phyloP scores from a whole-genome alignment of 2,113 vertebrate genomes.

The Tachysurus fulvidraco region DNA sequence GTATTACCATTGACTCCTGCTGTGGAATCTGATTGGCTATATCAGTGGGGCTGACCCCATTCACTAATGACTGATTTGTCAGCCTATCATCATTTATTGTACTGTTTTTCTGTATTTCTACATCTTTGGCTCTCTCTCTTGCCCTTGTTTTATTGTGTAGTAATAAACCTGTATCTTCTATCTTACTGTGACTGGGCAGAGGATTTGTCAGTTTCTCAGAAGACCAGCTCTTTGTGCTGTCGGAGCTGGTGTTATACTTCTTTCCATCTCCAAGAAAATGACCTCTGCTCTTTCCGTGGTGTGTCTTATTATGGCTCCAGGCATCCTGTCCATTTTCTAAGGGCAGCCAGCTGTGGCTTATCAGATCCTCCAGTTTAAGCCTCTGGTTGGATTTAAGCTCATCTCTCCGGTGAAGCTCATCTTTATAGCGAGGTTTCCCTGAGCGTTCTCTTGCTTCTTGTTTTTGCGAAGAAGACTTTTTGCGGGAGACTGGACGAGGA shows the following conservation, averaged over 20 bases:
- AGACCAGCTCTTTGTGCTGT: constrained; percentile 21
- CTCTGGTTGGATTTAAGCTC: constrained; percentile 75
- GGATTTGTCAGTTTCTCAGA: constrained; percentile 2
- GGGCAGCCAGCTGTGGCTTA: constrained; percentile 53
- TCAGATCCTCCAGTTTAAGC: constrained; percentile 66
- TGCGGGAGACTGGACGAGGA: constrained; percentile 51
- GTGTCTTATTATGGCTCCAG: constrained; percentile 47
- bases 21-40: constrained; percentile 44
- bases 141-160: constrained; percentile 17
- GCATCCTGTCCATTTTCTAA: constrained; percentile 38
- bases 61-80: constrained; percentile 52
- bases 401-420: constrained; percentile 73
- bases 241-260: constrained; percentile 29
- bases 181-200: constrained; percentile 45
- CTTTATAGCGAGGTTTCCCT: constrained; percentile 67
- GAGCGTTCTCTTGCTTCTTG: constrained; percentile 41
- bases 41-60: constrained; percentile 39
- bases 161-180: constrained; percentile 38
- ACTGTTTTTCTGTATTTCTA: constrained; percentile 15
- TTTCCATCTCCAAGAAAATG: constrained; percentile 34
- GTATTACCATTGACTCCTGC: constrained; percentile 58
- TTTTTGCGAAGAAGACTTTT: constrained; percentile 35
- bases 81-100: constrained; percentile 21
- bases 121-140: constrained; percentile 5
- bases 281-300: constrained; percentile 16